phyloP scores from a whole-genome alignment of 2,888 invertebrate species.

The Junonia oenone region DNA sequence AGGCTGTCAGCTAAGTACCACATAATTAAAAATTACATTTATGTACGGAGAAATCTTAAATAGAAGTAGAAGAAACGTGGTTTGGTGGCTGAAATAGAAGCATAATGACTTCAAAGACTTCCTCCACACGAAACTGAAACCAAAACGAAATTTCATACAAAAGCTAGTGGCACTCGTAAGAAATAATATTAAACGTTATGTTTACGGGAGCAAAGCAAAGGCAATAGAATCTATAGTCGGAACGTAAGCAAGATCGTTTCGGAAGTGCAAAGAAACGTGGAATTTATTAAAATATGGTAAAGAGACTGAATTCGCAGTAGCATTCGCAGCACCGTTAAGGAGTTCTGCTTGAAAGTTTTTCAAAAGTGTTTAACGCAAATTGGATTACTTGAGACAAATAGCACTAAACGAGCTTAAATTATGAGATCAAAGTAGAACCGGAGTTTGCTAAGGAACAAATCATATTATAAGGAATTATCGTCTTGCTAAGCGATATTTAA shows the following conservation, averaged over 20 bases:
- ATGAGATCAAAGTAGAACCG: conserved; percentile 33
- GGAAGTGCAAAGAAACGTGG: conserved; percentile 19
- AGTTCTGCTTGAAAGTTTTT: conserved; percentile 31
- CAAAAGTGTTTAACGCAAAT: conserved; percentile 38
- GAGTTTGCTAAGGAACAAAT: conserved; percentile 31
- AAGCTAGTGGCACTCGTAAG: background rate
- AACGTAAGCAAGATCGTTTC: conserved; percentile 15
- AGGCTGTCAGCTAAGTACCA: too few species aligned
- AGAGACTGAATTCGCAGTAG: conserved; percentile 22
- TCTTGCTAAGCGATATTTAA: conserved; percentile 21
- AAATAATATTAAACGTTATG: conserved; percentile 14
- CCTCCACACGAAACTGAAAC: background rate
- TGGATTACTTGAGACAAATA: conserved; percentile 35
- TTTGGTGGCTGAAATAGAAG: too few species aligned
- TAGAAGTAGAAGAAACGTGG: too few species aligned
- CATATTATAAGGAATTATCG: conserved; percentile 30
- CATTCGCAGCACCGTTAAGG: conserved; percentile 20
- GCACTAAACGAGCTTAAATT: conserved; percentile 34
- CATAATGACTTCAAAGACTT: too few species aligned
- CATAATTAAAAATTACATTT: too few species aligned
- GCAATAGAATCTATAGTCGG: conserved; percentile 23
- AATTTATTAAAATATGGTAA: conserved; percentile 23
- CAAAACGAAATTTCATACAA: background rate
- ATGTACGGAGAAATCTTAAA: too few species aligned
- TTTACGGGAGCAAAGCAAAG: conserved; percentile 16